Percentiles rank a stretch among this genome's conserved stretches.
Conservation (phyloP, 2,888 invertebrate species). For the Tipula unca region DNA sequence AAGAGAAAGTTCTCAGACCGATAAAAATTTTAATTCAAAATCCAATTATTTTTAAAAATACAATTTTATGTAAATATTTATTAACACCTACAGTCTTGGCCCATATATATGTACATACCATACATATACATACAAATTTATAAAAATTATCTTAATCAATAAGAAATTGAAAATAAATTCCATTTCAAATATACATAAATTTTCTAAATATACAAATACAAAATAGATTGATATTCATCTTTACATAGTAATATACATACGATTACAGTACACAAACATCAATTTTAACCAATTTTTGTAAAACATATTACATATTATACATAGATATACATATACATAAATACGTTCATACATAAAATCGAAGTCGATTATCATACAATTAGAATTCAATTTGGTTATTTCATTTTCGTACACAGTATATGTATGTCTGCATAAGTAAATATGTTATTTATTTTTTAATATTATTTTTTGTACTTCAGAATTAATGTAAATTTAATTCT, state of each 20-base stretch:
- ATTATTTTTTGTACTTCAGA: background rate
- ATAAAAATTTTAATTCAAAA: no score
- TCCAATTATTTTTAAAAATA: no score
- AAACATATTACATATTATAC: background rate
- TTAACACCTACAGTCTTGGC: no score
- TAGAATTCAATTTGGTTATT: background rate
- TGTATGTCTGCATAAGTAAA: background rate
- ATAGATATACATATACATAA: background rate
- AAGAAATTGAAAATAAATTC: background rate
- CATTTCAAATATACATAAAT: background rate
- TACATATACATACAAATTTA: background rate
- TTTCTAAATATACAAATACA: background rate
- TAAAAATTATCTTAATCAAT: background rate
- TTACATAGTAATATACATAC: background rate
- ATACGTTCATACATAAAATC: background rate
- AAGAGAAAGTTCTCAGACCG: no score
- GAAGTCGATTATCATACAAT: slow-evolving; percentile 4
- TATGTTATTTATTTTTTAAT: background rate
- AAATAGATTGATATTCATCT: background rate
- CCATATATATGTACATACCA: no score
- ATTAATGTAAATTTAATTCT: slow-evolving; percentile 8
- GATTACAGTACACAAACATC: background rate
- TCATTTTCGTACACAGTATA: background rate
- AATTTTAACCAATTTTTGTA: background rate
- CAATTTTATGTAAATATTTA: no score